phyloP scores from a whole-genome alignment of 2,113 vertebrate species.

The Eretmochelys imbricata region DNA sequence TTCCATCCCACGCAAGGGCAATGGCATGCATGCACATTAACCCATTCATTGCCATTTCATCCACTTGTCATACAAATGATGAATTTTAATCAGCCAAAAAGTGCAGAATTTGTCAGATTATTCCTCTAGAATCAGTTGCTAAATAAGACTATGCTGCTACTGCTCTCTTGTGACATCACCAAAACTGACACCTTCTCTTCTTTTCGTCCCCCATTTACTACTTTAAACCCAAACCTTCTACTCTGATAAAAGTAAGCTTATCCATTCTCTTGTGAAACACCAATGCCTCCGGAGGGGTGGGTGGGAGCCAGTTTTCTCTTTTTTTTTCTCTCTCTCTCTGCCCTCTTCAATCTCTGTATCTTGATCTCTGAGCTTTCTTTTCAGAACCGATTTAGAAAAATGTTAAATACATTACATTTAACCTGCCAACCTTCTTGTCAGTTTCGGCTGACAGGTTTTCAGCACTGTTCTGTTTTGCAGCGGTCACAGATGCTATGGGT shows the following conservation, averaged over 20 bases:
- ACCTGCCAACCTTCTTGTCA: not conserved
- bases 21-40: not conserved
- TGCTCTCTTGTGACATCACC: not conserved
- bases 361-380: too few relatives aligned
- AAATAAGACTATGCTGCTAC: not conserved
- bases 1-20: not conserved
- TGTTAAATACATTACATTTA: not conserved
- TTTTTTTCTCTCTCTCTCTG: not conserved
- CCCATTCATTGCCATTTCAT: not conserved
- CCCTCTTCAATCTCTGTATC: not conserved
- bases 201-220: slow-evolving; percentile 22
- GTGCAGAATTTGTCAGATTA: not conserved
- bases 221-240: slow-evolving; percentile 68
- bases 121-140: not conserved
- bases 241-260: slow-evolving; percentile 39
- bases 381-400: not conserved
- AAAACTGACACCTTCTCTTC: not conserved
- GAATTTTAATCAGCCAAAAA: not conserved
- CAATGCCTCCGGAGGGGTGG: not conserved
- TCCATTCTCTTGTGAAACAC: not conserved
- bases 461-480: not conserved
- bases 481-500: slow-evolving; percentile 20
- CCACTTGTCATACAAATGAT: not conserved
- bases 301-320: not conserved
- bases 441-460: slow-evolving; percentile 36